phyloP scores from a whole-genome alignment of 2,113 vertebrate genomes.

The Hippocampus comes region DNA sequence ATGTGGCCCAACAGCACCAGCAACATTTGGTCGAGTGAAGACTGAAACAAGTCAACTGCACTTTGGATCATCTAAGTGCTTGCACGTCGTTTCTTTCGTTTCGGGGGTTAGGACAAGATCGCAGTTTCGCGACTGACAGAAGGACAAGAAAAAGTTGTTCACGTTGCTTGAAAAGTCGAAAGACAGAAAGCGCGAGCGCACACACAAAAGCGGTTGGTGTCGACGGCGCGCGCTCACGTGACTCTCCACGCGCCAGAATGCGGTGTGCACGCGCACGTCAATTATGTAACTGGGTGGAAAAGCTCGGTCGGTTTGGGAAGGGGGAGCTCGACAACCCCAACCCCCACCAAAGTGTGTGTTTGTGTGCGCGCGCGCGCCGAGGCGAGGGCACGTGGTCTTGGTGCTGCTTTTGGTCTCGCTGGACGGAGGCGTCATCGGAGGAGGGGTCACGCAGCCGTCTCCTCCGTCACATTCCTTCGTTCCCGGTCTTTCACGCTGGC shows the following conservation, averaged over 20 bases:
- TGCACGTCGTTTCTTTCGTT: too few species aligned
- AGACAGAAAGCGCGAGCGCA: too few species aligned
- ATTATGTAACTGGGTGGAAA: constrained; percentile 60
- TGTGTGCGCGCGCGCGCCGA: constrained; percentile 61
- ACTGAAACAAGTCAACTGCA: too few species aligned
- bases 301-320: constrained; percentile 13
- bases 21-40: too few species aligned
- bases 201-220: neutral
- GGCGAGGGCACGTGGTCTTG: constrained; percentile 59
- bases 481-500: neutral
- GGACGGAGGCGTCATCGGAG: constrained; percentile 76
- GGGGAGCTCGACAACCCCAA: constrained; percentile 44
- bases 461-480: constrained; percentile 8
- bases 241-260: constrained; percentile 11
- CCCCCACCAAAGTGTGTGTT: constrained; percentile 38
- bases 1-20: too few species aligned
- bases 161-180: too few species aligned
- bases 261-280: constrained; percentile 45
- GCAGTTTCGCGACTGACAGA: too few species aligned
- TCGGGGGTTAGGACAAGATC: too few species aligned
- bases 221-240: neutral
- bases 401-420: constrained; percentile 36
- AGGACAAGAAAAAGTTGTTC: too few species aligned
- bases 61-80: too few species aligned
- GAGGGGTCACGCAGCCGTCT: constrained; percentile 48